Evolutionary conservation across 2,888 invertebrate genomes (phyloP), one percentile per base, ranked within the genome.

Genomic region (Nasonia oneida): DNA sequence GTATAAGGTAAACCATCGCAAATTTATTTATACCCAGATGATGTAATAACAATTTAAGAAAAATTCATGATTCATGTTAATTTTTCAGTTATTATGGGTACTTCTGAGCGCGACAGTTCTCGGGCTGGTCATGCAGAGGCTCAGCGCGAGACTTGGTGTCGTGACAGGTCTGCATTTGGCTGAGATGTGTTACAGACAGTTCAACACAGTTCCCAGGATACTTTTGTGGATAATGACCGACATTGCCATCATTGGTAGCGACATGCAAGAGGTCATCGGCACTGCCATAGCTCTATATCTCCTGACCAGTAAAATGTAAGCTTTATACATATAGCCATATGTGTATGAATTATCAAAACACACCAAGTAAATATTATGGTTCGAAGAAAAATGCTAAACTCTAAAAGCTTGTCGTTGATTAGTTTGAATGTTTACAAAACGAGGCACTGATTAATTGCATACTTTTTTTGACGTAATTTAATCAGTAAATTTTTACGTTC

Each of bases 211-310:
- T 39, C 97, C 98, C 0, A 94, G 98, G 81, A 90, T 97, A 75
- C 93, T 97, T 86, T 94, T 98, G 67, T 98, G 98, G 98, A 95
- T 98, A 82, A 98, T 98, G 98, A 96, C 97, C 85, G 98, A 98
- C 94, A 96, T 98, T 87, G 98, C 98, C 2, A 98, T 98, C 90
- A 98, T 98, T 89, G 98, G 98, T 18, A 97, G 97, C 67, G 98
- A 98, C 92, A 98, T 98, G 97, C 98, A 98, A 93, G 98, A 98
- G 94, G 98, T 98, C 64, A 98, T 98, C 89, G 98, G 98, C 87
- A 98, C 98, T 10, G 97, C 98, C 1, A 97, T 98, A 89, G 98
- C 98, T 5, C 95, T 98, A 88, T 97, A 96, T 93, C 94, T 98
- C 67, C 93, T 98, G 79, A 97, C 97, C 8, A 96, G 96, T 93